phyloP scores from a whole-genome alignment of 2,113 vertebrate genomes.

The Hypanus sabinus region DNA sequence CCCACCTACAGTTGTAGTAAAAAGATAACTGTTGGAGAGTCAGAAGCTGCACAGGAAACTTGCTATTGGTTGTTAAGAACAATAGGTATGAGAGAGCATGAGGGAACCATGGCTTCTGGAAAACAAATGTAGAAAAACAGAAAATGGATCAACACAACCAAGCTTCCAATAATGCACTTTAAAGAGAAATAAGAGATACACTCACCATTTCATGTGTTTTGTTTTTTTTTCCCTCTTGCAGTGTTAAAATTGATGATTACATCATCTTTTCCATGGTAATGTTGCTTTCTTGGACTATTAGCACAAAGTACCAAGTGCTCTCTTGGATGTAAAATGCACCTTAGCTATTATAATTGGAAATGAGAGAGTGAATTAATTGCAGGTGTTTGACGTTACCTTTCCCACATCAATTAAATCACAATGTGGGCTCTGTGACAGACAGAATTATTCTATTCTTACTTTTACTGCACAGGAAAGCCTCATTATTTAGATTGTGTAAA shows the following conservation, averaged over 20 bases:
- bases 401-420: slow-evolving; percentile 14
- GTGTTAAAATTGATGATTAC: background rate
- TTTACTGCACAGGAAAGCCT: background rate
- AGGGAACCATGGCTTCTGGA: background rate
- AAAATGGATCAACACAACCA: background rate
- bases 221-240: background rate
- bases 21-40: background rate
- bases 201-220: background rate
- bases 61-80: background rate
- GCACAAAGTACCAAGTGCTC: background rate
- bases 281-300: background rate
- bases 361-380: slow-evolving; percentile 25
- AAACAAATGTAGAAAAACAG: background rate
- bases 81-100: background rate
- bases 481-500: background rate
- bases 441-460: background rate
- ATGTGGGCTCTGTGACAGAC: background rate
- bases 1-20: background rate
- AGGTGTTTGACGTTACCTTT: slow-evolving; percentile 19
- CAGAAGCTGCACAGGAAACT: background rate
- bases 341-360: background rate
- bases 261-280: background rate
- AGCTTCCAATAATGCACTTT: background rate
- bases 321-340: background rate
- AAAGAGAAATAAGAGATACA: background rate